Conservation (phyloP, 1,140 invertebrate genomes). For the Ceratina calcarata region DNA sequence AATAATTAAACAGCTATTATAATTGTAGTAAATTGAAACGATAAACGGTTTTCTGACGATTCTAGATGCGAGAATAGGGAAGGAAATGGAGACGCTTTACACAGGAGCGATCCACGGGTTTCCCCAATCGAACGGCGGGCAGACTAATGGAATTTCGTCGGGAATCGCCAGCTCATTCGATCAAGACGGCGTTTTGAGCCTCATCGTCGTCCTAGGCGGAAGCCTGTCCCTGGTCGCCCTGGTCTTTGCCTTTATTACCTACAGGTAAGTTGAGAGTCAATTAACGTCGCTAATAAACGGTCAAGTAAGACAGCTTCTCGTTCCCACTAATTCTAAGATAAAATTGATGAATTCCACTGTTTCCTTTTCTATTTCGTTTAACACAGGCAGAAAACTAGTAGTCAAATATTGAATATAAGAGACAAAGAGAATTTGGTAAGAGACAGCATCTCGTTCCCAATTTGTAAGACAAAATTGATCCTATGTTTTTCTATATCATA, state of each 20-base stretch:
- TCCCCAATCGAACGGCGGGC: constrained; percentile 68
- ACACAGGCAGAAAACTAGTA: no score
- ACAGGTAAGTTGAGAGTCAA: constrained; percentile 81
- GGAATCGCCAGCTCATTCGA: constrained; percentile 75
- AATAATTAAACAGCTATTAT: no score
- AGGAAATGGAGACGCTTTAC: constrained; percentile 79
- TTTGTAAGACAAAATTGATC: no score
- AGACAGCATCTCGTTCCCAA: background rate
- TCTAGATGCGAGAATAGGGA: constrained; percentile 41
- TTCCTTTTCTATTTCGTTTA: no score
- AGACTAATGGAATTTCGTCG: constrained; percentile 72
- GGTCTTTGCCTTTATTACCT: constrained; percentile 87
- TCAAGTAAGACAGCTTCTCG: background rate
- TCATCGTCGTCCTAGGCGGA: constrained; percentile 85
- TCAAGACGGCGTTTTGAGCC: constrained; percentile 83
- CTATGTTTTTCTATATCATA: no score
- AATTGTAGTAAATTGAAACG: no score
- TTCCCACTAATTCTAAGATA: no score
- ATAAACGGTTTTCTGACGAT: no score
- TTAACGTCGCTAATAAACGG: constrained; percentile 1
- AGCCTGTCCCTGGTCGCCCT: constrained; percentile 85
- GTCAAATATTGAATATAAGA: no score
- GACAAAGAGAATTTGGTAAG: no score
- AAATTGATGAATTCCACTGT: no score
- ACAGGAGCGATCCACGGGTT: constrained; percentile 78